These are phyloP conservation scores for Psilopogon haemacephalus DNA, from an alignment of 2,113 vertebrate genomes.

Conservation along the genomic window DNA sequence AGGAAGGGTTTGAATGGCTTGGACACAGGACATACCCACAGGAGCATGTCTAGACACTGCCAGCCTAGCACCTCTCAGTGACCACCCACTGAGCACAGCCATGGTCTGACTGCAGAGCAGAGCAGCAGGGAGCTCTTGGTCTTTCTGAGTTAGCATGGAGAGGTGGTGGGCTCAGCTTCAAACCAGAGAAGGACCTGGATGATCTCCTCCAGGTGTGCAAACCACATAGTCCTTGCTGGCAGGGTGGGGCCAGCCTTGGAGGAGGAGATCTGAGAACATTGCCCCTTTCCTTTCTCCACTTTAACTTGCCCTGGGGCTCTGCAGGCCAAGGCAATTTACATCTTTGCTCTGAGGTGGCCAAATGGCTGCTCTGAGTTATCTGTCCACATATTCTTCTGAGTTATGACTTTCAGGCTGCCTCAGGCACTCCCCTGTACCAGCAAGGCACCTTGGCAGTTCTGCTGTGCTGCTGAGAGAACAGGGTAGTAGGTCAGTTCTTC, in stretches of 20 bases:
- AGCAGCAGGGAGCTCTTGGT: not conserved
- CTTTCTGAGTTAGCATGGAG: not conserved
- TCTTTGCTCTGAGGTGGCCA: not conserved
- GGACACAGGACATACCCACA: not conserved
- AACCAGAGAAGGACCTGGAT: accelerated
- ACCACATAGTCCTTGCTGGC: accelerated
- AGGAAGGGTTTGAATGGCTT: not conserved
- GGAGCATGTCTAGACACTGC: not conserved
- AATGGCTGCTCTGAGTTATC: not conserved
- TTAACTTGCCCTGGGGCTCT: not conserved
- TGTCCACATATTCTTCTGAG: not conserved
- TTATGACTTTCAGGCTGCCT: not conserved
- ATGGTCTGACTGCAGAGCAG: not conserved
- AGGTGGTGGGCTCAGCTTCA: not conserved
- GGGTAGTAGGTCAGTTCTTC: not conserved
- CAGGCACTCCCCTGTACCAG: not conserved
- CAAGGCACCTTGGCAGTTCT: accelerated
- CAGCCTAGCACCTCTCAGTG: accelerated
- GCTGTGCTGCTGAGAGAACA: not conserved
- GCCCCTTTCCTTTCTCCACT: not conserved
- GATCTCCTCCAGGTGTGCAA: accelerated
- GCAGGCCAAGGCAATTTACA: not conserved
- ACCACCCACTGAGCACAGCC: not conserved
- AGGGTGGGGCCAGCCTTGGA: not conserved
- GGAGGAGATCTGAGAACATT: not conserved